Percentiles rank a stretch among this genome's conserved stretches.
Conservation (phyloP, 1,140 invertebrate genomes). For the Papilio aristodemus region DNA sequence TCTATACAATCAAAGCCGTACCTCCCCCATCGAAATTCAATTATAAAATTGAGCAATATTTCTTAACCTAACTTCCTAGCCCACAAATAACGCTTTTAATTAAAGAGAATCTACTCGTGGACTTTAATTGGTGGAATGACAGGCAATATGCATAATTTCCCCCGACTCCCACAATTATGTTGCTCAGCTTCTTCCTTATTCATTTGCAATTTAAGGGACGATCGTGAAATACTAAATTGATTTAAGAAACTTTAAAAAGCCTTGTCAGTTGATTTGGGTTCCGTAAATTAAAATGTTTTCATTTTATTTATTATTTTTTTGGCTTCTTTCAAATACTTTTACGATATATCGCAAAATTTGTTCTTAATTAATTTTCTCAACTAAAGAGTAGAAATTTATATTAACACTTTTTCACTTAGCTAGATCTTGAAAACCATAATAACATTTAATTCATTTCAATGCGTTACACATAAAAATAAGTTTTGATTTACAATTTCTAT, state of each 20-base stretch:
- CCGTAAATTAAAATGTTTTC: not conserved
- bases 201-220: slow-evolving; percentile 34
- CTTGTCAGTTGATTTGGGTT: slow-evolving; percentile 6
- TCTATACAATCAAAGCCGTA: not conserved
- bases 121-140: slow-evolving; percentile 30
- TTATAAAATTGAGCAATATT: slow-evolving; percentile 30
- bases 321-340: too few species aligned
- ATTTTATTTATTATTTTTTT: not conserved
- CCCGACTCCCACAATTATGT: slow-evolving; percentile 31
- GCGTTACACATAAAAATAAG: too few species aligned
- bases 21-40: slow-evolving; percentile 17
- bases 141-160: slow-evolving; percentile 34
- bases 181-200: slow-evolving; percentile 25
- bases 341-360: too few species aligned
- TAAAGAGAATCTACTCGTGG: slow-evolving; percentile 22
- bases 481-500: too few species aligned
- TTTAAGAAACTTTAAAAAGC: slow-evolving; percentile 9
- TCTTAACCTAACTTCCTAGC: slow-evolving; percentile 29
- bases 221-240: slow-evolving; percentile 30
- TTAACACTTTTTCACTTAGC: too few species aligned
- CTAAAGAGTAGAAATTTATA: too few species aligned
- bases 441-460: too few species aligned
- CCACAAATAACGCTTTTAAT: slow-evolving; percentile 30
- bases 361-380: not conserved
- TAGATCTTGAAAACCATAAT: too few species aligned